Base-by-base conservation (phyloP, 2,888 invertebrate species). In the Seladonia tumulorum region DNA sequence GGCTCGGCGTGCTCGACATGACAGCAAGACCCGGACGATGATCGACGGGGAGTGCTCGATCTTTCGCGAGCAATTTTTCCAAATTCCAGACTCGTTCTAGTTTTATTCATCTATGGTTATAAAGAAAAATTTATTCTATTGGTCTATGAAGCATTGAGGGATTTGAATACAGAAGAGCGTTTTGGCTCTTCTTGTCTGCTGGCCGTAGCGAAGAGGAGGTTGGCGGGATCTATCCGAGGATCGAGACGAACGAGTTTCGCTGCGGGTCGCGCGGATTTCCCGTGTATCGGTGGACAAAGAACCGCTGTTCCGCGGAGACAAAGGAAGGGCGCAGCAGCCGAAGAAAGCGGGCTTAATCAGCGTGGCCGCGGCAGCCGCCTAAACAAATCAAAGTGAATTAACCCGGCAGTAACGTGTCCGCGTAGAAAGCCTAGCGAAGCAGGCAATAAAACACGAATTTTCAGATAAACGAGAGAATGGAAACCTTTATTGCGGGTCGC, bases 391-490 rank as follows among this genome's bases (percentile, higher is more conserved):
- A 83, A 82, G 73, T 42, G 81, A 76, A 81, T 81, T 73, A 81
- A 76, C 73, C 35, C 39, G 68, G 68, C 53, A 60, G 73, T 29
- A 29, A 74, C 70, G 70, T 42, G 70, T 53, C 63, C 72, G 73
- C 73, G 76, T 72, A 39, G 49, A 25, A 66, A 68, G 29, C 22
- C 53, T 57, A 18, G 42, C 57, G 70, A 47, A 71, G 60, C 79
- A 74, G 70, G 70, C 81, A 72, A 81, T 79, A 79, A 81, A 86
- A 76, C 71, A 76, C 66, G 79, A 85, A 85, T 87, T 86, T 87
- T 85, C 87, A 83, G 83, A 87, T 86, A 79, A 83, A 79, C 75
- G 53, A 39, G 45, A 29, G 72, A 86, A 87, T 79, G 76, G 79
- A 83, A 80, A 76, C 60, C 83, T 85, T 86, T 83, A 86, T 80